phyloP scores from a whole-genome alignment of 2,888 invertebrate species.

The Ganaspis brasiliensis region DNA sequence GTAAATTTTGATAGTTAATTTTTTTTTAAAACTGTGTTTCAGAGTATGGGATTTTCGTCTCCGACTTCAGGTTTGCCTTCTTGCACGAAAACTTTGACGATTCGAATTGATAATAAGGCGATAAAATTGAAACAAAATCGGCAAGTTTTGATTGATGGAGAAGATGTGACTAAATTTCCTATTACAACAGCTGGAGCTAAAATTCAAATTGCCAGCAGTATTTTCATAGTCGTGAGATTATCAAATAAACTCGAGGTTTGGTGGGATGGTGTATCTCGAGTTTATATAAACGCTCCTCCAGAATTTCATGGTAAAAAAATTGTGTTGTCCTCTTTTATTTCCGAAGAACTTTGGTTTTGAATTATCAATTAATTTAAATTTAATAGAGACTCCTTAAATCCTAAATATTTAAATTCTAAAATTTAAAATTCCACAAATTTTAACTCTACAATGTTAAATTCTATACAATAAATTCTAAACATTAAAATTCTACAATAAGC shows the following conservation, averaged over 20 bases:
- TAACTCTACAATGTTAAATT: too few relatives aligned
- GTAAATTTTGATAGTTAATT: too few relatives aligned
- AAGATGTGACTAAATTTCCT: slow-evolving; percentile 86
- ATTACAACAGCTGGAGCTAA: slow-evolving; percentile 84
- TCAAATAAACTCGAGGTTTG: slow-evolving; percentile 89
- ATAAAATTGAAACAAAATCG: slow-evolving; percentile 90
- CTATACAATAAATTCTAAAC: too few relatives aligned
- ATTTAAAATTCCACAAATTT: too few relatives aligned
- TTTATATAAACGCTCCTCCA: slow-evolving; percentile 91
- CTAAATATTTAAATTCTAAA: too few relatives aligned
- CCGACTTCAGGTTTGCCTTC: slow-evolving; percentile 84
- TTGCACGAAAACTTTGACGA: slow-evolving; percentile 90
- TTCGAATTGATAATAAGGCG: slow-evolving; percentile 82
- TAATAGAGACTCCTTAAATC: too few relatives aligned
- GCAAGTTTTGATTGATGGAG: slow-evolving; percentile 86
- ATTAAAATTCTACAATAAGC: too few relatives aligned
- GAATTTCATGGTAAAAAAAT: slow-evolving; percentile 82
- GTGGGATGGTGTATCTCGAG: slow-evolving; percentile 94
- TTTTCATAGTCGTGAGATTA: slow-evolving; percentile 88
- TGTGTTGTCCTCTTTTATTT: not conserved
- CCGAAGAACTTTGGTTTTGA: not conserved
- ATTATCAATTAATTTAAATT: too few relatives aligned
- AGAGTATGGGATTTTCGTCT: slow-evolving; percentile 86
- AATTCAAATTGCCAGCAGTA: slow-evolving; percentile 89
- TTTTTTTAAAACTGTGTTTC: slow-evolving; percentile 46